Base-by-base conservation (phyloP, 2,888 invertebrate genomes). In the Dysmachus trigonus region DNA sequence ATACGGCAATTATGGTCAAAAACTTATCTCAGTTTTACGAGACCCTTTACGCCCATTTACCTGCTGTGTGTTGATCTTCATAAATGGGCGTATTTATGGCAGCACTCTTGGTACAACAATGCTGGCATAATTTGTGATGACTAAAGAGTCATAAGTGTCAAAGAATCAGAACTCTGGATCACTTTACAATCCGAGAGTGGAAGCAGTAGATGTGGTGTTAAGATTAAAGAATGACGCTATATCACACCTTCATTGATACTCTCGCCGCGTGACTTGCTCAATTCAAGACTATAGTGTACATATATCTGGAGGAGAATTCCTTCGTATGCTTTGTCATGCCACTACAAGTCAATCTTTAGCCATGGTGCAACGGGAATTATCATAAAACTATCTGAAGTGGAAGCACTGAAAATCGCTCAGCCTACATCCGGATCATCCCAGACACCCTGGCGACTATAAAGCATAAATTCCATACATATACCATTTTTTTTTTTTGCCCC, bases 21-120 rank as follows among this genome's bases (percentile, higher is more conserved):
- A 71, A 38, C 38, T 83, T n/a, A n/a, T 41, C 41, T 72, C 72
- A 72, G 72, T 71, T 83, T 83, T 83, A 83, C 72, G 62, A n/a
- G n/a, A 62, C 41, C 38, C 41, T 47, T 15, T 33, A 82, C 71
- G 82, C 82, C 71, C 82, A 71, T 72, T n/a, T 83, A 72, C 83
- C 83, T 83, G 83, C 41, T 18, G 71, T 15, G 22, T 85, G 74
- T 74, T 76, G 85, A 53, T 85, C 76, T 74, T 85, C 33, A 51
- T 73, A 73, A 85, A 85, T 85, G 76, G 85, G 85, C 53, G 76
- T 85, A 85, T 85, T 85, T 85, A 74, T 85, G 85, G 74, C 85
- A 85, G 83, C 72, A n/a, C 71, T 83, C 72, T n/a, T n/a, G 7
- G 22, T 27, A n/a, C 33, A 71, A 83, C 83, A 83, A 83, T 83